A percentile compares a stretch with the other conserved stretches of the same genome.
These are phyloP conservation scores for Heteropelma amictum DNA, from an alignment of 2,888 invertebrate genomes.

Conservation along the genomic window DNA sequence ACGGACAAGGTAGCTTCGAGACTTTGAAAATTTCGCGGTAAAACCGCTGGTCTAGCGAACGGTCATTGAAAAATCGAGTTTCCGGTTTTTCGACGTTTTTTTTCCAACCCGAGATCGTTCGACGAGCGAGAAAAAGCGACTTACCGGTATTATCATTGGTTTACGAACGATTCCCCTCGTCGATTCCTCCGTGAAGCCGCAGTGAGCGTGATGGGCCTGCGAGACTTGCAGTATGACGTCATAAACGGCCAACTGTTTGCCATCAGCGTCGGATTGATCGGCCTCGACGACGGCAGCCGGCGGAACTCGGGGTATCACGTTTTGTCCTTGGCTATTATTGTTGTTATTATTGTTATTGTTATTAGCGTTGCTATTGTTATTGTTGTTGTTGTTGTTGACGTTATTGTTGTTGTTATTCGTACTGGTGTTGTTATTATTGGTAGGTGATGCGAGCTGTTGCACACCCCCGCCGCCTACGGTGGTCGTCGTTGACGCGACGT, in stretches of 20 bases:
- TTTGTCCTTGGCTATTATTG: constrained; percentile 71
- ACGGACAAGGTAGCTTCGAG: background rate
- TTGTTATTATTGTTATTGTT: constrained; percentile 69
- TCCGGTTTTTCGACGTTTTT: background rate
- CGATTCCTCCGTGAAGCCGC: constrained; percentile 92
- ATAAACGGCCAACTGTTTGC: constrained; percentile 84
- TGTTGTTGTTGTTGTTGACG: constrained; percentile 62
- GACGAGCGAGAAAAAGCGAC: constrained; percentile 54
- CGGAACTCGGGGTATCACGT: constrained; percentile 72
- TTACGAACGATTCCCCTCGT: constrained; percentile 85
- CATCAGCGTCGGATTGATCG: constrained; percentile 79
- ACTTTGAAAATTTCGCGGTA: background rate
- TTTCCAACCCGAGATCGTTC: too few species aligned
- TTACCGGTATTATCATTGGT: constrained; percentile 83
- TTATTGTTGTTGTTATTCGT: constrained; percentile 77
- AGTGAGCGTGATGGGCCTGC: constrained; percentile 92
- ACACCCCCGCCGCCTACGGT: constrained; percentile 71
- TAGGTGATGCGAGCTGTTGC: constrained; percentile 66
- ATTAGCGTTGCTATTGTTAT: constrained; percentile 65
- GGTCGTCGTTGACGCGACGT: constrained; percentile 78
- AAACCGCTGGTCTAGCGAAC: too few species aligned
- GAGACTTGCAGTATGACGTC: constrained; percentile 89
- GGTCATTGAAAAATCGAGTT: too few species aligned
- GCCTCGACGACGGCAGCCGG: constrained; percentile 77
- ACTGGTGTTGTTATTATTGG: constrained; percentile 66